These are phyloP conservation scores for Yponomeuta malinellus DNA, from an alignment of 2,888 invertebrate species.

Conservation along the genomic window DNA sequence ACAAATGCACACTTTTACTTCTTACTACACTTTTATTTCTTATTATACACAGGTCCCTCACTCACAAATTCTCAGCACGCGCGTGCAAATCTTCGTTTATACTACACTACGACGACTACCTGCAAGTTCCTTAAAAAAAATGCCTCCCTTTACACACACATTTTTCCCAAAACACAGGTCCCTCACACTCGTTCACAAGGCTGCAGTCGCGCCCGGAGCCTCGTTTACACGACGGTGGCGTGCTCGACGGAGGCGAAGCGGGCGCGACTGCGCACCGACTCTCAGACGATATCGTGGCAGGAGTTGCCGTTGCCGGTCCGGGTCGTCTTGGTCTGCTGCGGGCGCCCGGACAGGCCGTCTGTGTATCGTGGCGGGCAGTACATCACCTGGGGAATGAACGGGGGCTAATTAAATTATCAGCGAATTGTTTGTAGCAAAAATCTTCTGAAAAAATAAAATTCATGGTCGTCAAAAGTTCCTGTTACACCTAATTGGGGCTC, in stretches of 20 bases:
- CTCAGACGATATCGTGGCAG: constrained; percentile 75
- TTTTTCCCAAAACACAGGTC: neutral
- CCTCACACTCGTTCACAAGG: no score
- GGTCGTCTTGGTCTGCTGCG: constrained; percentile 80
- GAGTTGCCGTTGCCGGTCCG: constrained; percentile 82
- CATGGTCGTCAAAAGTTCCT: no score
- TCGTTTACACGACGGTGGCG: constrained; percentile 49
- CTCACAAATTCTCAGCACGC: neutral
- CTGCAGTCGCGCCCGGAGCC: neutral
- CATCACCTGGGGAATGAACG: constrained; percentile 60
- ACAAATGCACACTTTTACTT: neutral
- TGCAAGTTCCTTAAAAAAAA: neutral
- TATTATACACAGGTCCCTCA: neutral
- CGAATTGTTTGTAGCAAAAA: no score
- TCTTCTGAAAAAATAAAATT: no score
- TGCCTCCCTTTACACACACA: no score
- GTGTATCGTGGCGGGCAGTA: constrained; percentile 73
- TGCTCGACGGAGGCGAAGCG: constrained; percentile 40
- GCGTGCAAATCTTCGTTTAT: neutral
- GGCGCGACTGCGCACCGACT: constrained; percentile 53
- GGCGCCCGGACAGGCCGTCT: constrained; percentile 59
- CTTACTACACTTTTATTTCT: neutral
- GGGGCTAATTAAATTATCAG: no score
- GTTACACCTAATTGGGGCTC: no score
- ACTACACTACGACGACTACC: no score